These are phyloP conservation scores for Lithophane socia DNA, from an alignment of 2,888 invertebrate genomes.

Conservation along the genomic window DNA sequence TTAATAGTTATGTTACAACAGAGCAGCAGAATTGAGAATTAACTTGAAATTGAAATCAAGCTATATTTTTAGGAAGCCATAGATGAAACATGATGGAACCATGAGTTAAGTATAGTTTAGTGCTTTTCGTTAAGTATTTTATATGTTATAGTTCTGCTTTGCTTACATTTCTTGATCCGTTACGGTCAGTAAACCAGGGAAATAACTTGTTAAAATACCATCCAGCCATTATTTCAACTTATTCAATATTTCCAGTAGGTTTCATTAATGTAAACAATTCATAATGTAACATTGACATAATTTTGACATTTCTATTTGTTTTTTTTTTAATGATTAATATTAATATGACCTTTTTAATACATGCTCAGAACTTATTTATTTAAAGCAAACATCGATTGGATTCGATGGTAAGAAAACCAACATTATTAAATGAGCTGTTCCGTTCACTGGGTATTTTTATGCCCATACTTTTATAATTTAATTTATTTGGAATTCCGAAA, in stretches of 20 bases:
- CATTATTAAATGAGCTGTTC: constrained; percentile 13
- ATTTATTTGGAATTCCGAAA: not conserved
- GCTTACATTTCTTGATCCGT: constrained; percentile 52
- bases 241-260: constrained; percentile 32
- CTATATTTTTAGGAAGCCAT: constrained; percentile 71
- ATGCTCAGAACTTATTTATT: constrained; percentile 36
- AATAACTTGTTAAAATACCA: constrained; percentile 76
- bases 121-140: constrained; percentile 26
- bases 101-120: constrained; percentile 28
- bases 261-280: constrained; percentile 59
- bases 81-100: constrained; percentile 56
- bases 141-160: constrained; percentile 41
- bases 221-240: constrained; percentile 73
- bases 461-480: not conserved
- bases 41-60: constrained; percentile 66
- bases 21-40: constrained; percentile 64
- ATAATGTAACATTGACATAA: constrained; percentile 46
- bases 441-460: constrained; percentile 18
- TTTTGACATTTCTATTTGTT: constrained; percentile 51
- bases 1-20: constrained; percentile 80
- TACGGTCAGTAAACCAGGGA: constrained; percentile 77
- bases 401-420: constrained; percentile 25
- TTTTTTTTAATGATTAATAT: constrained; percentile 29
- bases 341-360: constrained; percentile 47
- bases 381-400: constrained; percentile 11